Evolutionary conservation across 64 coral and sea anemone genomes (phyloP), one percentile per base, ranked within the genome.

Genomic region (Anthopleura sola): DNA sequence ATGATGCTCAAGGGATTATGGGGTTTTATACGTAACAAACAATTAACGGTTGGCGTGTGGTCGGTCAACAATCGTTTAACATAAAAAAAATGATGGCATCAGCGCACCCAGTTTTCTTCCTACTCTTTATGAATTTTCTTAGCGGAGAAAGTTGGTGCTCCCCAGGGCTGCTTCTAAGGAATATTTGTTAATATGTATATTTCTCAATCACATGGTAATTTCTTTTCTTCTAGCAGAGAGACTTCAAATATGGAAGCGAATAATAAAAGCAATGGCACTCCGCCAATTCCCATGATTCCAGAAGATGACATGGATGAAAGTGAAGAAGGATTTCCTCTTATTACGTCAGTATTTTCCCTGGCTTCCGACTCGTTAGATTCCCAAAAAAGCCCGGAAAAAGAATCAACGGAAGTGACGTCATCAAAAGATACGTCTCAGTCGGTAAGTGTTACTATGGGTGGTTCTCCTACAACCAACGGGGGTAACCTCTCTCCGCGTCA

Each of bases 341-440:
- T 79, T 12, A 79, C 76, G 36, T 79, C 76, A 13, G 76, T 79
- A 46, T 79, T 79, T n/a, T 79, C 76, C 20, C 76, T 79, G 37
- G 76, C 76, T 79, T 79, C 76, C 28, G 66, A 71, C 2, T 71
- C 66, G 9, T 71, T 13, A 71, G 66, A 71, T 71, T 15, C 66
- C 24, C 66, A 71, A 71, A 71, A 32, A 34, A 34, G 12, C 29
- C 28, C 66, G 66, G 29, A 34, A 71, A 71, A 71, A 32, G 66
- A 71, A 13, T 15, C 66, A 71, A 17, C 66, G 31, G 66, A 12
- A 71, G 13, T 15, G 66, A 71, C 66, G 31, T 71, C 29, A 33
- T 34, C 29, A 20, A 71, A 71, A 14, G 29, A 34, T 71, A 14
- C 66, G 10, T 34, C 29, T 32, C 66, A 28, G 3, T n/a, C 28